Evolutionary conservation across 2,113 vertebrate genomes (phyloP), one percentile per base, ranked within the genome.

Genomic region (Dromaius novaehollandiae): DNA sequence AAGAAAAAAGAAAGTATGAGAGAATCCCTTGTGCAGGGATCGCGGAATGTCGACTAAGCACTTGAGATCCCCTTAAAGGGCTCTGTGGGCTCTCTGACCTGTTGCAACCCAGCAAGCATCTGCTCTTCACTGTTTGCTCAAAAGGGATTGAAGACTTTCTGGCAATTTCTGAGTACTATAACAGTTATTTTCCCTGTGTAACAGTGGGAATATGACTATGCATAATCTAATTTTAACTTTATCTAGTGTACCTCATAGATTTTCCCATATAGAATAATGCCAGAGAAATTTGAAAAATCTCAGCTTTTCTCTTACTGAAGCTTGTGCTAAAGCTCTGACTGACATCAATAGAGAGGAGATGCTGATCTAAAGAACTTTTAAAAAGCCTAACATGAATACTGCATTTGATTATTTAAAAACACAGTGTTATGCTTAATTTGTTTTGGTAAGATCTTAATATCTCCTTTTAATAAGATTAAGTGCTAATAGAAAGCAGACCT

Each of bases 91-190:
- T 84, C 77, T 81, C 60, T 88, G 68, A 55, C 36, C 60, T 83
- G 34, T 63, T 66, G 48, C 2, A 38, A 6, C 36, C 76, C 55
- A 73, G 61, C 53, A 76, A 70, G 18, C 16, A 28, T 76, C 69
- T 83, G 4, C 36, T 80, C 50, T 63, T 30, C 46, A 71, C 4
- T 76, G 30, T 36, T 77, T 7, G 9, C 48, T 80, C 34, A 80
- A 63, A 89, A 89, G 11, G 84, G 68, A 84, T 95, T 97, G 89
- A 96, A 80, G 63, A 30, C 18, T 88, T 75, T 65, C 73, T 87
- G 30, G 32, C 46, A 92, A 38, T 58, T 81, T 87, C 58, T 88
- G 55, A 86, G 60, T 58, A 34, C 21, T 26, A 53, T 7, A 88
- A 28, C 25, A 64, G 79, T 60, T 88, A 50, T 88, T 93, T 84